phyloP scores from a whole-genome alignment of 2,888 invertebrate species.

The Spisula subtruncata region DNA sequence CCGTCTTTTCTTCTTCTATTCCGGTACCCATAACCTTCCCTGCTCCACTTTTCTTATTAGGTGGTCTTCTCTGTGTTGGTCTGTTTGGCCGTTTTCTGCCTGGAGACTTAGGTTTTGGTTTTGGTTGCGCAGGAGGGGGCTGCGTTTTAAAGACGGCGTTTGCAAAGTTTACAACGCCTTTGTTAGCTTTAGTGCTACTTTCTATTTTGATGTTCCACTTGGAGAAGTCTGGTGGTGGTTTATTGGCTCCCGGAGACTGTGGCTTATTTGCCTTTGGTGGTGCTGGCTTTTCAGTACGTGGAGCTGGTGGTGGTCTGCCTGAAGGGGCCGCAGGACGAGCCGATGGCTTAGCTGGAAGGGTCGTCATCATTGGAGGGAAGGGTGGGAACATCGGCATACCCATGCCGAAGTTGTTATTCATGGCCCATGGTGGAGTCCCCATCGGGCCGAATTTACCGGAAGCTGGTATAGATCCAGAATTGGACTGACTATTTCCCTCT shows the following conservation, averaged over 20 bases:
- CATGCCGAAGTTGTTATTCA: background rate
- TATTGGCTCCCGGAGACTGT: background rate
- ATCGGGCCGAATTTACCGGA: background rate
- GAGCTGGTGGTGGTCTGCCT: background rate
- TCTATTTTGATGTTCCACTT: constrained; percentile 58
- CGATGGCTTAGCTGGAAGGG: background rate
- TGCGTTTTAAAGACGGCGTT: constrained; percentile 14
- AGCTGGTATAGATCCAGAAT: background rate
- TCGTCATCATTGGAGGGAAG: background rate
- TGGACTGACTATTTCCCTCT: background rate
- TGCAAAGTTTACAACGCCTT: background rate
- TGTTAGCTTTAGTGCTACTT: background rate
- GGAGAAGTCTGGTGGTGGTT: constrained; percentile 37
- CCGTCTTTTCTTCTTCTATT: background rate
- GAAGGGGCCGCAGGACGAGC: background rate
- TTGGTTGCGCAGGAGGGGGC: background rate
- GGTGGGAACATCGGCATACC: constrained; percentile 30
- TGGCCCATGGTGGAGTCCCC: background rate
- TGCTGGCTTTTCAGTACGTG: background rate
- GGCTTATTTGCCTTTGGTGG: background rate
- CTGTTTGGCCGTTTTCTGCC: background rate
- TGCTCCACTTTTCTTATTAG: constrained; percentile 38
- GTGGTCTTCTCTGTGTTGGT: background rate
- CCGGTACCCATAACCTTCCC: constrained; percentile 31
- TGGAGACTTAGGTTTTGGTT: background rate